phyloP scores from a whole-genome alignment of 2,797 vertebrate species.

The Silurus lanzhouensis region DNA sequence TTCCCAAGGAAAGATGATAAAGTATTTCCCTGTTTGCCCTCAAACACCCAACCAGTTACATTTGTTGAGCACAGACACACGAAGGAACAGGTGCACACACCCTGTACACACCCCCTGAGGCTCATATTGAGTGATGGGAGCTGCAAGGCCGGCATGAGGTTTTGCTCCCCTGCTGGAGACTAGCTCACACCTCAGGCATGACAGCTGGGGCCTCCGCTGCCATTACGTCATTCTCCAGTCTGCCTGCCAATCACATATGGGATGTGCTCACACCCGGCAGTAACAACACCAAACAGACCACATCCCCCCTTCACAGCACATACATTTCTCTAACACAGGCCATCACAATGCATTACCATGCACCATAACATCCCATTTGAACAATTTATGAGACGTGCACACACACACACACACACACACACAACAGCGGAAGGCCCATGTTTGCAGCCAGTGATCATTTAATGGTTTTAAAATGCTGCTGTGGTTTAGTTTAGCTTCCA shows the following conservation, averaged over 20 bases:
- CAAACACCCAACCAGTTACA: neutral
- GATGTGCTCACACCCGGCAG: conserved; percentile 73
- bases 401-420: conserved; percentile 30
- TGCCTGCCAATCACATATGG: conserved; percentile 67
- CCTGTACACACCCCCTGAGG: conserved; percentile 32
- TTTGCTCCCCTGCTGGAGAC: conserved; percentile 58
- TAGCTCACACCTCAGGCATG: conserved; percentile 78
- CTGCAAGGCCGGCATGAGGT: conserved; percentile 33
- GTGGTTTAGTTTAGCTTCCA: conserved; percentile 8
- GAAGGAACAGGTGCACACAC: conserved; percentile 14
- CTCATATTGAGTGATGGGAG: conserved; percentile 45
- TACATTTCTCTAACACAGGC: conserved; percentile 27
- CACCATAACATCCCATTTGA: conserved; percentile 47
- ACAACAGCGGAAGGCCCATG: conserved; percentile 7
- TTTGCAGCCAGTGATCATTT: conserved; percentile 18
- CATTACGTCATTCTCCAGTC: conserved; percentile 79
- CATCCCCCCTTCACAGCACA: conserved; percentile 7
- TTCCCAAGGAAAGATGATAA: neutral
- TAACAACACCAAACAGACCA: conserved; percentile 60
- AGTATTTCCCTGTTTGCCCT: neutral
- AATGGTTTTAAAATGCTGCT: conserved; percentile 18
- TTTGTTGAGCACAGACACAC: conserved; percentile 1
- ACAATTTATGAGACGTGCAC: conserved; percentile 32
- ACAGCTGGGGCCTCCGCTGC: conserved; percentile 77
- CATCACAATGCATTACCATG: conserved; percentile 21